These are phyloP conservation scores for Euproctis similis DNA, from an alignment of 2,888 invertebrate species.

Conservation along the genomic window DNA sequence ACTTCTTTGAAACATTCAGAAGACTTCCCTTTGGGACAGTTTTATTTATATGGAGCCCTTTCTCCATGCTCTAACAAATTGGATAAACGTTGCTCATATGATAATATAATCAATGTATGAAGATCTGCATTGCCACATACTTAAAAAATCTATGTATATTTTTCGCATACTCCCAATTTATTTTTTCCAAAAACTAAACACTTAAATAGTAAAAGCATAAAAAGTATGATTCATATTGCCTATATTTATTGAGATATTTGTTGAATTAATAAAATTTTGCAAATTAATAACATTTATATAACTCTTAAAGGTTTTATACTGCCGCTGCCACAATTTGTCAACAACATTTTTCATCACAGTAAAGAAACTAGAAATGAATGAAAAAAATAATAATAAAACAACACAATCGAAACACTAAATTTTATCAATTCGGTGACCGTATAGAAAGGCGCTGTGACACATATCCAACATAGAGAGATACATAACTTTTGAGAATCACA, in stretches of 20 bases:
- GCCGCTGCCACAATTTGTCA: conserved; percentile 72
- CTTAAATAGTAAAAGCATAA: conserved; percentile 62
- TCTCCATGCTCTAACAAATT: conserved; percentile 55
- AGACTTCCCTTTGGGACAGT: conserved; percentile 80
- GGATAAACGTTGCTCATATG: conserved; percentile 60
- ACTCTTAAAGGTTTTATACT: conserved; percentile 54
- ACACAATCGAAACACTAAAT: conserved; percentile 45
- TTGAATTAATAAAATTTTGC: conserved; percentile 73
- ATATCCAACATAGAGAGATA: conserved; percentile 75
- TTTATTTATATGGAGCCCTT: conserved; percentile 50
- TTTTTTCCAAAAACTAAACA: conserved; percentile 58
- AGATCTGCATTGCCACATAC: conserved; percentile 77
- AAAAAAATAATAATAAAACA: too few species aligned
- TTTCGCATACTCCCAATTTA: conserved; percentile 67
- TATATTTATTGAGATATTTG: conserved; percentile 61
- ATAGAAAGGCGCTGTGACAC: conserved; percentile 74
- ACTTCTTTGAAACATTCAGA: conserved; percentile 92
- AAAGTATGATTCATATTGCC: conserved; percentile 59
- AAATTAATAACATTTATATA: conserved; percentile 68
- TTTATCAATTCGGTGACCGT: conserved; percentile 66
- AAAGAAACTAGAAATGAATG: conserved; percentile 58
- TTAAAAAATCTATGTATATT: conserved; percentile 76
- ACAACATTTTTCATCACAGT: conserved; percentile 72
- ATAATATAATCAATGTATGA: conserved; percentile 64
- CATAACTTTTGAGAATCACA: conserved; percentile 58